These are phyloP conservation scores for Tonatia bakeri DNA, from an alignment of 2,113 vertebrate species.

Conservation along the genomic window DNA sequence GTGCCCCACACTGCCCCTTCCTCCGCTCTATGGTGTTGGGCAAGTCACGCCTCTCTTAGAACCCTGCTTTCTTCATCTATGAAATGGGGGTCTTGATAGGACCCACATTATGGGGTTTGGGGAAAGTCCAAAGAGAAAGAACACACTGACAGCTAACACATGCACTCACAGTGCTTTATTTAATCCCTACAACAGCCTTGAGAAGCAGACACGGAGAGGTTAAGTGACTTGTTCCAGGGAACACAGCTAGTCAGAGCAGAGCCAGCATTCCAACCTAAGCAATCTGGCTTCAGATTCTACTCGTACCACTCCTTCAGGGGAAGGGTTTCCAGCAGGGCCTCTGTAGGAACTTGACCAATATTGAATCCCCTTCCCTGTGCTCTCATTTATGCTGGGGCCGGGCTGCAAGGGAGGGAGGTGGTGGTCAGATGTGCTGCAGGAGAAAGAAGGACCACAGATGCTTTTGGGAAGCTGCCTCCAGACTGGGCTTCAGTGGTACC, in stretches of 20 bases:
- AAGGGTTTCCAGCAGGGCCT: background rate
- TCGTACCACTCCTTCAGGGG: rapidly evolving
- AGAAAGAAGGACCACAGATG: background rate
- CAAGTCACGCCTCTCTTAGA: rapidly evolving
- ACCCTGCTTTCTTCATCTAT: background rate
- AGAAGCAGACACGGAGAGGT: background rate
- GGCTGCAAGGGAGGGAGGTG: background rate
- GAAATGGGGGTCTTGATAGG: background rate
- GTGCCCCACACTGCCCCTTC: rapidly evolving
- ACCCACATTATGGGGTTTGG: background rate
- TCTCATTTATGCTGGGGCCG: rapidly evolving
- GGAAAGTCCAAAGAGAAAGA: background rate
- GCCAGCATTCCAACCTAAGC: background rate
- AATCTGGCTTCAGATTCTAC: background rate
- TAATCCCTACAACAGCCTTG: background rate
- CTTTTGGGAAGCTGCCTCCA: background rate
- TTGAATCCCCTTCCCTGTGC: too few relatives aligned
- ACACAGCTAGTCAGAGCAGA: background rate
- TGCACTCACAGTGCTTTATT: background rate
- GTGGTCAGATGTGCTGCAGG: background rate
- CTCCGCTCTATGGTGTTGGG: rapidly evolving
- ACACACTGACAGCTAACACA: rapidly evolving
- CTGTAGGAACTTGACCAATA: rapidly evolving
- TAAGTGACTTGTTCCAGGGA: background rate
- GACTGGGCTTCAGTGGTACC: background rate